Conservation (phyloP, 1,140 invertebrate species). For the Solenopsis invicta region DNA sequence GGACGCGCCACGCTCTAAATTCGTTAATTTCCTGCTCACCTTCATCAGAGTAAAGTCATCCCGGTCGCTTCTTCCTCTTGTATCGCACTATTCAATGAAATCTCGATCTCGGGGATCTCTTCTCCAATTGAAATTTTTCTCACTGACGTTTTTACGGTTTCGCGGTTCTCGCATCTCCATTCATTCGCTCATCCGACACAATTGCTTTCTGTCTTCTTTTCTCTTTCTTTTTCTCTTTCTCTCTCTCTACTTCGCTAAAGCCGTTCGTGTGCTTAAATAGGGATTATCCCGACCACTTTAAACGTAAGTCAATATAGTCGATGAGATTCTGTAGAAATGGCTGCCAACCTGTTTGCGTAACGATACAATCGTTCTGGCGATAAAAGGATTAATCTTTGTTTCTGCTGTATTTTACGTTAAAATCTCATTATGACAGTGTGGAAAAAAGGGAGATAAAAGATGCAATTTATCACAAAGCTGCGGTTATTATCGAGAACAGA, state of each 20-base stretch:
- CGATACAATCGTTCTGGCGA: conserved; percentile 22
- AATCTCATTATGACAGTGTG: conserved; percentile 5
- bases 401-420: background rate
- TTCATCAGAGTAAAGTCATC: background rate
- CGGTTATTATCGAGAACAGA: background rate
- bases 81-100: conserved; percentile 18
- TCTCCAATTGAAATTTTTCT: conserved; percentile 49
- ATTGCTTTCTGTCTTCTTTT: background rate
- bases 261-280: conserved; percentile 7
- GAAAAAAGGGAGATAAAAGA: background rate
- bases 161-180: conserved; percentile 8
- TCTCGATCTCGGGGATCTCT: conserved; percentile 7
- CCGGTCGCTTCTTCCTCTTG: background rate
- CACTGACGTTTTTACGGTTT: conserved; percentile 35
- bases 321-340: conserved; percentile 44
- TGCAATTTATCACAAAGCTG: background rate
- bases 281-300: conserved; percentile 37
- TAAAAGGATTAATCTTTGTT: conserved; percentile 8
- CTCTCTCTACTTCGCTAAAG: too few relatives aligned
- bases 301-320: conserved; percentile 47
- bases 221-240: background rate
- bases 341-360: conserved; percentile 9
- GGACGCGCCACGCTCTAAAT: conserved; percentile 29
- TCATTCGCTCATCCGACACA: conserved; percentile 37
- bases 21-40: conserved; percentile 33